Evolutionary conservation across 2,113 vertebrate genomes (phyloP), one percentile per base, ranked within the genome.

Genomic region (Gymnarchus niloticus): DNA sequence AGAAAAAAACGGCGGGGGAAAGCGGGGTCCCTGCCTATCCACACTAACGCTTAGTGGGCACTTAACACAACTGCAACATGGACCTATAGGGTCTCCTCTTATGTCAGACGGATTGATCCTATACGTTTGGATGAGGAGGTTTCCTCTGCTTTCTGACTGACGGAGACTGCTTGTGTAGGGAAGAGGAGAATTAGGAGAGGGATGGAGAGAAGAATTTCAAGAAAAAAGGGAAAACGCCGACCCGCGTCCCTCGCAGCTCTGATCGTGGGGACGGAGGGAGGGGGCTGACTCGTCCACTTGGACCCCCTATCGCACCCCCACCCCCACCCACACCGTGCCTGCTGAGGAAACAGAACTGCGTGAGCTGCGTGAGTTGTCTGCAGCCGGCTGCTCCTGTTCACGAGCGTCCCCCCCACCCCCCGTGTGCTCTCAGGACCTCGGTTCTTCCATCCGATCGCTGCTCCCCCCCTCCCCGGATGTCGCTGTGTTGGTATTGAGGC

Each of bases 231-330:
- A 83, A 84, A 61, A 87, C 90, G 88, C 91, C 90, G 92, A 83
- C 89, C 93, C 85, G 69, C 87, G 88, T 56, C 10, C 89, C 87
- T 89, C 76, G 85, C 54, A 90, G 84, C 89, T 86, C 86, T 86
- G 91, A 89, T 91, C 81, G 91, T 6, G 28, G 80, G 51, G n/a
- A n/a, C n/a, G n/a, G n/a, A 82, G 80, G 80, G 87, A 76, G 85
- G 88, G 91, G 89, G 91, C 91, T 93, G 92, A 91, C 90, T 94
- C 92, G 91, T 91, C 93, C 92, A n/a, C n/a, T n/a, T n/a, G n/a
- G n/a, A n/a, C n/a, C n/a, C n/a, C n/a, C n/a, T n/a, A n/a, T n/a
- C n/a, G n/a, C n/a, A n/a, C n/a, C n/a, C n/a, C n/a, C n/a, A n/a
- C n/a, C n/a, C n/a, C n/a, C 91, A 73, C 57, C 76, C 65, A 51